phyloP scores from a whole-genome alignment of 92 coral and sea anemone genomes.

The Epizoanthus rinbou region DNA sequence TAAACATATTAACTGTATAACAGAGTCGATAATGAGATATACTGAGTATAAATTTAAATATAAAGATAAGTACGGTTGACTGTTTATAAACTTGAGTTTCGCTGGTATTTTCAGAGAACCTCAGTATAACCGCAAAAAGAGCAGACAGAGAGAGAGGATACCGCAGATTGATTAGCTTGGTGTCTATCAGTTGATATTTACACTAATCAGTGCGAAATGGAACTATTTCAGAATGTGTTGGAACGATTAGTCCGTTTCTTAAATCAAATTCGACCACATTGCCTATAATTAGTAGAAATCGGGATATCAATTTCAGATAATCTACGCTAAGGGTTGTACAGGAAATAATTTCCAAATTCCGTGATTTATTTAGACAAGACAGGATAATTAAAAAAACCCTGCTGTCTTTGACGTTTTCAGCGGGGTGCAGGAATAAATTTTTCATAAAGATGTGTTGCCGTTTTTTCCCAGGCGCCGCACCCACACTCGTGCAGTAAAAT shows the following conservation, averaged over 20 bases:
- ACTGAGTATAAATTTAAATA: no score
- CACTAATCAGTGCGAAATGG: background rate
- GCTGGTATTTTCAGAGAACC: no score
- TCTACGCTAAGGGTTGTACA: background rate
- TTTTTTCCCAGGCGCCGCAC: constrained; percentile 1
- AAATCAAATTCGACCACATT: background rate
- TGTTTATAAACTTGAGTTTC: no score
- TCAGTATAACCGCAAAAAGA: background rate
- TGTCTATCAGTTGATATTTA: background rate
- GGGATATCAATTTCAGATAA: constrained; percentile 6
- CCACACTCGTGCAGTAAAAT: background rate
- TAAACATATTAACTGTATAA: no score
- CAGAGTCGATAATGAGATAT: no score
- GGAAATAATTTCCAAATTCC: background rate
- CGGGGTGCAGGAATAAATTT: constrained; percentile 5
- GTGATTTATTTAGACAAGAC: background rate
- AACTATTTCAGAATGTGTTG: background rate
- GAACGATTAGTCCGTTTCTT: background rate
- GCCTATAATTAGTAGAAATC: background rate
- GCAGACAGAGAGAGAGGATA: background rate
- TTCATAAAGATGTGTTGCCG: background rate
- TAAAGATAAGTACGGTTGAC: no score
- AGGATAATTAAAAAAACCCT: background rate
- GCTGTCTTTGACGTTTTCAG: constrained; percentile 9
- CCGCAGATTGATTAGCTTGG: no score